Percentiles rank a stretch among this genome's conserved stretches.
These are phyloP conservation scores for Notiomystis cincta DNA, from an alignment of 2,113 vertebrate genomes.

Conservation along the genomic window DNA sequence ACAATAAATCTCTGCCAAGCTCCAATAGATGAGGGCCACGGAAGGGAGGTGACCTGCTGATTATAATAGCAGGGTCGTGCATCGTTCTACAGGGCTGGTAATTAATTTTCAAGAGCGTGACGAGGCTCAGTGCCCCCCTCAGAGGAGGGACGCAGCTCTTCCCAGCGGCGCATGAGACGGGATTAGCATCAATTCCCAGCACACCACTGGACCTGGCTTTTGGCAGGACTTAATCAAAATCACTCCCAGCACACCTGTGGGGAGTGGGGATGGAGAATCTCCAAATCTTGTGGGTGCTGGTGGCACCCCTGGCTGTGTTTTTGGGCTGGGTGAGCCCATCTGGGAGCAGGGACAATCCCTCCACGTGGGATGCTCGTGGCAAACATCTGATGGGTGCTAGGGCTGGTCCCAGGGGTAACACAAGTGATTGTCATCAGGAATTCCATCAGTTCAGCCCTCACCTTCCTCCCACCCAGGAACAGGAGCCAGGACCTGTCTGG, in stretches of 20 bases:
- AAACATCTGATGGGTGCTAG: neutral
- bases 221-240: neutral
- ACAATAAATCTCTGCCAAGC: slow-evolving; percentile 33
- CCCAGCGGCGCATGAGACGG: neutral
- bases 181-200: slow-evolving; percentile 38
- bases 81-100: slow-evolving; percentile 25
- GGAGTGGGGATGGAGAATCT: neutral
- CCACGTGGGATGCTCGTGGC: rapidly evolving
- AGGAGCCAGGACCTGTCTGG: neutral
- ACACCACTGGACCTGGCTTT: neutral
- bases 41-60: slow-evolving; percentile 39
- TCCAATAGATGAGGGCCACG: neutral
- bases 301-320: rapidly evolving
- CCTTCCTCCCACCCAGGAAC: neutral
- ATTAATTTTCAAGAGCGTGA: slow-evolving; percentile 55
- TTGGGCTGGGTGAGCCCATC: neutral
- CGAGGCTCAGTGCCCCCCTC: neutral
- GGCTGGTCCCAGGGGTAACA: rapidly evolving
- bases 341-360: rapidly evolving
- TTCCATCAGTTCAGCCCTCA: neutral
- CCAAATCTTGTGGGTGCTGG: neutral
- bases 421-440: neutral
- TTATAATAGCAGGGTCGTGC: slow-evolving; percentile 31
- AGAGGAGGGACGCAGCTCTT: neutral
- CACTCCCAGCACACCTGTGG: neutral